Percentiles rank a stretch among this genome's conserved stretches.
Evolutionary conservation across 2,888 invertebrate species (phyloP).

Genomic region (Mesodorylaimus sp.): DNA sequence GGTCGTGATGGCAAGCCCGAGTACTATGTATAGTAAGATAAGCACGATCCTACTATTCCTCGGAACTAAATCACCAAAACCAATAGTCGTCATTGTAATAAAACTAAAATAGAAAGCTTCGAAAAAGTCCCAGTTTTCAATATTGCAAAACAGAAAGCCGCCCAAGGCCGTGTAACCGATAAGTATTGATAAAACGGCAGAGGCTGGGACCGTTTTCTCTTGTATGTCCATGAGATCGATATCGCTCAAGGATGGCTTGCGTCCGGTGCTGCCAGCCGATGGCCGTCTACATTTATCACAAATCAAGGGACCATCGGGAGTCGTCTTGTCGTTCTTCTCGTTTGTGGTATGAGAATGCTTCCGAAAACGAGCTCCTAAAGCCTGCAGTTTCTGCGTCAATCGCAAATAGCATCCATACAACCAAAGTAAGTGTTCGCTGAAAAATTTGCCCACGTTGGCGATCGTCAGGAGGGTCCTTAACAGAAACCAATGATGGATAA

Average conservation of each 20-base stretch:
- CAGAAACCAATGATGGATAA: too few relatives aligned
- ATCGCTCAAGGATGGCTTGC: too few relatives aligned
- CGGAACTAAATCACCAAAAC: conserved; percentile 29
- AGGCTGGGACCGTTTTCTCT: conserved; percentile 20
- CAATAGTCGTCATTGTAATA: conserved; percentile 31
- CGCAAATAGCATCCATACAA: conserved; percentile 25
- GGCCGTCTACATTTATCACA: too few relatives aligned
- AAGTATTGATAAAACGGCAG: conserved; percentile 26
- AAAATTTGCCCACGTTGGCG: conserved; percentile 20
- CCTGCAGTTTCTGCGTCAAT: conserved; percentile 18
- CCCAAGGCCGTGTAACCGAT: conserved; percentile 28
- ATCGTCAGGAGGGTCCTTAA: conserved; percentile 9
- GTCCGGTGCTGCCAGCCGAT: too few relatives aligned
- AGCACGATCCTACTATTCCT: conserved; percentile 25
- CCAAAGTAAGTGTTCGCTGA: conserved; percentile 27
- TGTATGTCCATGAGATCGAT: conserved; percentile 1
- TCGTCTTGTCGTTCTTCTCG: background rate
- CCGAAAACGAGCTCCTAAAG: background rate
- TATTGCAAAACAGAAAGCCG: conserved; percentile 25
- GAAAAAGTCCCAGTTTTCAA: conserved; percentile 27
- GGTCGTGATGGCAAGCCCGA: conserved; percentile 29
- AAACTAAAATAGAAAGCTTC: conserved; percentile 29
- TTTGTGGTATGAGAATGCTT: background rate
- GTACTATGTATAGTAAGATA: conserved; percentile 26
- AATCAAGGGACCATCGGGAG: too few relatives aligned